phyloP scores from a whole-genome alignment of 2,888 invertebrate species.

The Kuschelorhynchus macadamiae region DNA sequence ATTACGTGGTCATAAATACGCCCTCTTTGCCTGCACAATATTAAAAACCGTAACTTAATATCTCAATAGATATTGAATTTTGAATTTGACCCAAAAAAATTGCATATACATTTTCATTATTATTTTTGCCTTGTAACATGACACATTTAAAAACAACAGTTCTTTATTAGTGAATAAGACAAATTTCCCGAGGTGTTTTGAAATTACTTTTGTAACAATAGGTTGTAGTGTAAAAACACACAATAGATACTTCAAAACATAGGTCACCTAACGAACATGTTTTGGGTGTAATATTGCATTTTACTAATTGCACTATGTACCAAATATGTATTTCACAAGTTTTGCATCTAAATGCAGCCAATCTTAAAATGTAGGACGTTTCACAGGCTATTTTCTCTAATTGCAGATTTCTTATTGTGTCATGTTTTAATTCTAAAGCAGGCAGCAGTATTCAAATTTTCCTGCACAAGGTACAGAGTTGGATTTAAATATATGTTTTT shows the following conservation, averaged over 20 bases:
- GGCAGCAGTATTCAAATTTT: neutral
- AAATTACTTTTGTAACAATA: neutral
- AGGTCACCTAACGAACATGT: conserved; percentile 5
- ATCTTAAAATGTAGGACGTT: conserved; percentile 28
- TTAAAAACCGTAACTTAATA: too few relatives aligned
- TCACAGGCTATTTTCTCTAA: conserved; percentile 27
- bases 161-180: too few relatives aligned
- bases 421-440: conserved; percentile 11
- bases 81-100: too few relatives aligned
- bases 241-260: conserved; percentile 2
- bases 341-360: conserved; percentile 33
- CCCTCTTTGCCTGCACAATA: too few relatives aligned
- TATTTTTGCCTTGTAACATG: too few relatives aligned
- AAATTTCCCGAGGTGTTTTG: too few relatives aligned
- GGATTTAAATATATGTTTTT: too few relatives aligned
- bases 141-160: too few relatives aligned
- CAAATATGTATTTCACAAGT: conserved; percentile 9
- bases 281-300: conserved; percentile 2
- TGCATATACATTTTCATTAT: too few relatives aligned
- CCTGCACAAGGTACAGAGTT: too few relatives aligned
- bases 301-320: conserved; percentile 23
- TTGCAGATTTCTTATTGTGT: conserved; percentile 17
- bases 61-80: too few relatives aligned
- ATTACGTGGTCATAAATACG: too few relatives aligned
- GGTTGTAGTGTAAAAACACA: neutral